Base-by-base conservation (phyloP, 2,113 vertebrate species). In the Artemisiospiza belli region DNA sequence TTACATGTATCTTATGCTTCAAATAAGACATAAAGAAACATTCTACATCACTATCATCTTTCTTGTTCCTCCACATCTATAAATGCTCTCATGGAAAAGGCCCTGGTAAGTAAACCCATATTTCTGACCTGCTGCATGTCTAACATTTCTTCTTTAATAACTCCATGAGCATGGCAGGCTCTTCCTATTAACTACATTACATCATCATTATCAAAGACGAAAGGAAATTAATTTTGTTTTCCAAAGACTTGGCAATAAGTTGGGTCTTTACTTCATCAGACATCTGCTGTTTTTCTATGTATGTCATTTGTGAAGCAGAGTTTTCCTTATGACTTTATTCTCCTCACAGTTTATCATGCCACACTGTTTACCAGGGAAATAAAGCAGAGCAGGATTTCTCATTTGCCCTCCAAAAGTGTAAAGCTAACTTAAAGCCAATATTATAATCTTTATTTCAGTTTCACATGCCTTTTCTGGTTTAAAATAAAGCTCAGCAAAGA, bases 211-310 rank as follows among this genome's bases (percentile, higher is more conserved):
- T 98, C 98, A 98, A 98, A 98, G 98, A 97, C 55, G 92, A 98
- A 98, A 98, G 98, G 98, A 98, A 98, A 98, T 98, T 97, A 98
- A 98, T 98, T 98, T 96, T 98, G 97, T 98, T 98, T 98, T 98
- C 96, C 97, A 98, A 98, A 97, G 97, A 81, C 98, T 98, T 98
- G 98, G 98, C 98, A 97, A 96, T 94, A 87, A 96, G 94, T 96
- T 5, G 91, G 84, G 83, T 96, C 98, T 98, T 98, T 97, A 97
- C 98, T 98, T 98, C 97, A 98, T 96, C 98, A 97, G 97, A 98
- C 98, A 98, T 98, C 98, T 98, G 98, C 97, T 98, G 97, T 98
- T 98, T 98, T 98, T 97, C 97, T 98, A 97, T 51, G 91, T 96
- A 94, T 98, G 98, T 97, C 97, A 97, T 96, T 98, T 96, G 97